Conservation (phyloP, 2,888 invertebrate genomes). For the Heliconius hortense region DNA sequence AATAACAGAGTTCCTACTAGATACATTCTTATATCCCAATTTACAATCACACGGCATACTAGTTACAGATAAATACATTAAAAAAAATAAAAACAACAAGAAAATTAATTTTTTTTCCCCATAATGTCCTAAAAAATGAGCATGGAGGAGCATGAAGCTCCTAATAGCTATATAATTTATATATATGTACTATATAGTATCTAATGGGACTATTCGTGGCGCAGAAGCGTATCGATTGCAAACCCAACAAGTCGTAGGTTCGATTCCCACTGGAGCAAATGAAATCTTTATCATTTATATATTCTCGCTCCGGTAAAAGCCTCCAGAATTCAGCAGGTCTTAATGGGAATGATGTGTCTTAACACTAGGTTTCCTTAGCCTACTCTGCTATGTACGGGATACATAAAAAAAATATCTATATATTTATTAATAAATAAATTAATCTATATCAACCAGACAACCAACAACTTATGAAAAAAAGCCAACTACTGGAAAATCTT, state of each 20-base stretch:
- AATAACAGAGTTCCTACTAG: not conserved
- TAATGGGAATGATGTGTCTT: too few relatives aligned
- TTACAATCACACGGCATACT: not conserved
- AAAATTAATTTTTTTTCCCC: not conserved
- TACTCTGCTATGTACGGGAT: not conserved
- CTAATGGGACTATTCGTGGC: too few relatives aligned
- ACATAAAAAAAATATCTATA: not conserved
- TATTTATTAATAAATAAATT: not conserved
- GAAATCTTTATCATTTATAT: too few relatives aligned
- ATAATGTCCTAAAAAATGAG: not conserved
- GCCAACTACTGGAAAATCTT: slow-evolving; percentile 16
- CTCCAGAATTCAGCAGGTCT: too few relatives aligned
- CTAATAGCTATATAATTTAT: not conserved
- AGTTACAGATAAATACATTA: not conserved
- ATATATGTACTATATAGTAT: too few relatives aligned
- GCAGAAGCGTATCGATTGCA: too few relatives aligned
- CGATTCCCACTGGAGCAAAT: too few relatives aligned
- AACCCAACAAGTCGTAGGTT: too few relatives aligned
- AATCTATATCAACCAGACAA: not conserved
- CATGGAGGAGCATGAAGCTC: too few relatives aligned
- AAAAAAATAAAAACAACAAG: not conserved
- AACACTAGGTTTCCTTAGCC: too few relatives aligned
- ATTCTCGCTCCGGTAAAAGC: too few relatives aligned
- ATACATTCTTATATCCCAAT: not conserved
- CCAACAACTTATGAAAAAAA: not conserved